These are phyloP conservation scores for Chloropsis hardwickii DNA, from an alignment of 2,113 vertebrate species.

Conservation along the genomic window DNA sequence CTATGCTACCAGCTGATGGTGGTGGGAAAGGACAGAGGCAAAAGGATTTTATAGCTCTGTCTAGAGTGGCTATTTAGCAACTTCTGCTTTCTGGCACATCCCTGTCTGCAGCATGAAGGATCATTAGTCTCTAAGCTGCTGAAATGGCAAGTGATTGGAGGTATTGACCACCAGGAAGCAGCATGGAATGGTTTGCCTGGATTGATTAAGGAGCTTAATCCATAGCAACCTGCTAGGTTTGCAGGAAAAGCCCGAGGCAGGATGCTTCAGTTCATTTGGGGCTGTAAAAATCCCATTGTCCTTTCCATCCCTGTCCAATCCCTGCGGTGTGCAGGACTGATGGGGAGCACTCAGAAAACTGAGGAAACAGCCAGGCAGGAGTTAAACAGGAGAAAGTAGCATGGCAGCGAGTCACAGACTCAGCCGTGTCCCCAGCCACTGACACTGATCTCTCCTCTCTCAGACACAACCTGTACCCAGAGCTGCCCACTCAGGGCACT, in stretches of 20 bases:
- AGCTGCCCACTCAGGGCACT: neutral
- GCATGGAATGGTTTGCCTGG: slow-evolving; percentile 34
- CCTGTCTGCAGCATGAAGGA: neutral
- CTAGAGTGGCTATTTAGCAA: slow-evolving; percentile 41
- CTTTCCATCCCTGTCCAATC: neutral
- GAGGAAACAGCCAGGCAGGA: neutral
- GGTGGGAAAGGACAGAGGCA: slow-evolving; percentile 29
- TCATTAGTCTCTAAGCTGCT: slow-evolving; percentile 53
- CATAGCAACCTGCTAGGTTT: slow-evolving; percentile 14
- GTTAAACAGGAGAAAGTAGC: neutral
- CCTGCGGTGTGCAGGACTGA: neutral
- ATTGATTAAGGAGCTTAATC: slow-evolving; percentile 67
- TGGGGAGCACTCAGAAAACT: neutral
- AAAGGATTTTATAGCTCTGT: slow-evolving; percentile 22
- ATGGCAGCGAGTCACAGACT: rapidly evolving
- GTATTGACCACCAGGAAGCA: slow-evolving; percentile 33
- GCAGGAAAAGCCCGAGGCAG: slow-evolving; percentile 53
- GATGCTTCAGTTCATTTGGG: slow-evolving; percentile 9
- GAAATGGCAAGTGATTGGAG: slow-evolving; percentile 62
- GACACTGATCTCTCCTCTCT: neutral
- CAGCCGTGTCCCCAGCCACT: rapidly evolving
- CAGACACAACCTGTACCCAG: neutral
- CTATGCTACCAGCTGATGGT: slow-evolving; percentile 50
- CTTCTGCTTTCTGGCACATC: slow-evolving; percentile 47
- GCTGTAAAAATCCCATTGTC: neutral